phyloP scores from a whole-genome alignment of 2,888 invertebrate genomes.

The Scelioninae gen. 2 region DNA sequence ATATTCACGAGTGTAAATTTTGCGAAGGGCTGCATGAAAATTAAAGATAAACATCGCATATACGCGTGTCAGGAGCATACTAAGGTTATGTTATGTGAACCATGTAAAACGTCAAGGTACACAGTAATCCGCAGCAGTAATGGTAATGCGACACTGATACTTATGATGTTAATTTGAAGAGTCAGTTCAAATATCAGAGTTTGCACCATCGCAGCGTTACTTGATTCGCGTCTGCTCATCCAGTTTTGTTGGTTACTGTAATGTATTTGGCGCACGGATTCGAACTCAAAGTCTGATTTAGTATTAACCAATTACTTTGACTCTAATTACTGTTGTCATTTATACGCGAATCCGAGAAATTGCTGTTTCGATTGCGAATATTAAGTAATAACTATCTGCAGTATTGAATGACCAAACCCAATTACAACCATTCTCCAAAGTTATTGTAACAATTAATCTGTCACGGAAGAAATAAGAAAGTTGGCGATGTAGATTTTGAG shows the following conservation, averaged over 20 bases:
- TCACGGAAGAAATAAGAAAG: too few relatives aligned
- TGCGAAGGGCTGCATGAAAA: slow-evolving; percentile 24
- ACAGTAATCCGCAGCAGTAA: slow-evolving; percentile 9
- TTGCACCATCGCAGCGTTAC: background rate
- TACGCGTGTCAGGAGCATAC: background rate
- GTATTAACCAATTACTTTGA: slow-evolving; percentile 30
- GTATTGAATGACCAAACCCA: background rate
- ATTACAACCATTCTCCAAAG: too few relatives aligned
- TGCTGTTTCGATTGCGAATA: slow-evolving; percentile 20
- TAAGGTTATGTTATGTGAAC: slow-evolving; percentile 19
- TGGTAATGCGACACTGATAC: slow-evolving; percentile 30
- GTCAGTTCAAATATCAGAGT: slow-evolving; percentile 32
- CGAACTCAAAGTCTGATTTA: slow-evolving; percentile 22
- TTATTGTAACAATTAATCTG: too few relatives aligned
- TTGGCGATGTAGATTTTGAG: too few relatives aligned
- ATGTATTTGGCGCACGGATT: slow-evolving; percentile 23
- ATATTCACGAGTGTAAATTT: slow-evolving; percentile 11
- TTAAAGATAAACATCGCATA: slow-evolving; percentile 25
- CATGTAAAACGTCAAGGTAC: slow-evolving; percentile 24
- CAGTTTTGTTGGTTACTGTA: slow-evolving; percentile 19
- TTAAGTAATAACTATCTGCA: slow-evolving; percentile 17
- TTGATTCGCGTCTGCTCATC: slow-evolving; percentile 22
- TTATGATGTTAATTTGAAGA: slow-evolving; percentile 31
- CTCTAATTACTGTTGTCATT: slow-evolving; percentile 29
- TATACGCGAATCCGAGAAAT: slow-evolving; percentile 9